These are phyloP conservation scores for Zophobas atratus DNA, from an alignment of 1,140 invertebrate species.

Conservation along the genomic window DNA sequence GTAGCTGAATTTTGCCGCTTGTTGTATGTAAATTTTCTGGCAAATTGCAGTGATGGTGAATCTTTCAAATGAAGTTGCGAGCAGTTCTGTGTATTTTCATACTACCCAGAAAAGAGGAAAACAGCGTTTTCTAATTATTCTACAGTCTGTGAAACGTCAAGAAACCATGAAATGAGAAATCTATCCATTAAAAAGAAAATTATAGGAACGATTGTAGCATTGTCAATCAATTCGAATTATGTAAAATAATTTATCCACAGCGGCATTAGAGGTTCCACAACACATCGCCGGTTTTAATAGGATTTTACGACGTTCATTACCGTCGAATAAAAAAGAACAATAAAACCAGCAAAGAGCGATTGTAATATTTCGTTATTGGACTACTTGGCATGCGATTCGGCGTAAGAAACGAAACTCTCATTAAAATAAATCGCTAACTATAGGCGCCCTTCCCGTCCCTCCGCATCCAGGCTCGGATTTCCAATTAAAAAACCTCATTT, in stretches of 20 bases:
- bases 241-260: conserved; percentile 12
- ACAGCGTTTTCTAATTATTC: no score
- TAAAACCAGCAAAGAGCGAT: conserved; percentile 28
- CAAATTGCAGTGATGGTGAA: no score
- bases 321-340: conserved; percentile 27
- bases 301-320: conserved; percentile 38
- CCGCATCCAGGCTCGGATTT: conserved; percentile 58
- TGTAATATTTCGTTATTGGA: conserved; percentile 47
- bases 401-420: conserved; percentile 47
- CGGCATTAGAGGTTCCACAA: background rate
- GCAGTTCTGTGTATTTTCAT: no score
- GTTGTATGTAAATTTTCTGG: no score
- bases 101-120: no score
- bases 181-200: no score
- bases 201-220: no score
- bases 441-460: conserved; percentile 13
- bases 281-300: conserved; percentile 26
- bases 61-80: no score
- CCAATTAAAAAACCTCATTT: conserved; percentile 67
- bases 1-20: no score
- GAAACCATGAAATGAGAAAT: no score
- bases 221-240: conserved; percentile 20
- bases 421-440: conserved; percentile 49
- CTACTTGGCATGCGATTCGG: conserved; percentile 47
- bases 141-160: no score